A percentile compares a stretch with the other conserved stretches of the same genome.
phyloP scores from a whole-genome alignment of 2,888 invertebrate species.

The Cyclophora albipunctata region DNA sequence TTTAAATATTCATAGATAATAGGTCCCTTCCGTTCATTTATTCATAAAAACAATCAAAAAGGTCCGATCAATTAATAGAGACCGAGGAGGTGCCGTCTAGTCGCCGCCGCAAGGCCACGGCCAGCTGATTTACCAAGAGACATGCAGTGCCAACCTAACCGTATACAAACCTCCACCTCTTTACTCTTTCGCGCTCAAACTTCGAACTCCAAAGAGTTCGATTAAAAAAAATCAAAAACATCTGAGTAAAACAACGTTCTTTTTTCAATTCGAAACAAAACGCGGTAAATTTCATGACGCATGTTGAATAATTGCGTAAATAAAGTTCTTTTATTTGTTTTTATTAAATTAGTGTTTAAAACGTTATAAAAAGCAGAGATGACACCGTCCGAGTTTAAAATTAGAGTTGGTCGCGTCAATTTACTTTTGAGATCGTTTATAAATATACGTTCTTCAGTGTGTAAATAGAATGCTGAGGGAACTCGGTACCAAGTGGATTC shows the following conservation, averaged over 20 bases:
- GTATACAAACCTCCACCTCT: constrained; percentile 4
- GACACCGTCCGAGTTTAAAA: constrained; percentile 10
- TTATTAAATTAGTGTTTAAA: constrained; percentile 1
- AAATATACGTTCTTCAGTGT: constrained; percentile 32
- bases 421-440: constrained; percentile 21
- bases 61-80: constrained; percentile 29
- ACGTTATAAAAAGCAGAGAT: constrained; percentile 4
- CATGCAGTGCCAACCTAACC: constrained; percentile 36
- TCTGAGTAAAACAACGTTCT: background rate
- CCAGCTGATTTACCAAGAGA: constrained; percentile 45
- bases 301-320: too few relatives aligned
- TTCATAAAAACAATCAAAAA: constrained; percentile 21
- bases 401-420: constrained; percentile 29
- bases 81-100: constrained; percentile 17
- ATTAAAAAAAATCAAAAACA: background rate
- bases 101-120: constrained; percentile 40
- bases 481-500: constrained; percentile 9
- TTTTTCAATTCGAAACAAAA: too few relatives aligned
- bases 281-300: too few relatives aligned
- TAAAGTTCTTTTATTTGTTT: constrained; percentile 3
- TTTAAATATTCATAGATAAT: too few relatives aligned
- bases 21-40: background rate
- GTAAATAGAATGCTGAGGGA: constrained; percentile 35
- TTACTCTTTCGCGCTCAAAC: background rate
- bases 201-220: constrained; percentile 1